Base-by-base conservation (phyloP, 2,113 vertebrate species). In the Sialia sialis region DNA sequence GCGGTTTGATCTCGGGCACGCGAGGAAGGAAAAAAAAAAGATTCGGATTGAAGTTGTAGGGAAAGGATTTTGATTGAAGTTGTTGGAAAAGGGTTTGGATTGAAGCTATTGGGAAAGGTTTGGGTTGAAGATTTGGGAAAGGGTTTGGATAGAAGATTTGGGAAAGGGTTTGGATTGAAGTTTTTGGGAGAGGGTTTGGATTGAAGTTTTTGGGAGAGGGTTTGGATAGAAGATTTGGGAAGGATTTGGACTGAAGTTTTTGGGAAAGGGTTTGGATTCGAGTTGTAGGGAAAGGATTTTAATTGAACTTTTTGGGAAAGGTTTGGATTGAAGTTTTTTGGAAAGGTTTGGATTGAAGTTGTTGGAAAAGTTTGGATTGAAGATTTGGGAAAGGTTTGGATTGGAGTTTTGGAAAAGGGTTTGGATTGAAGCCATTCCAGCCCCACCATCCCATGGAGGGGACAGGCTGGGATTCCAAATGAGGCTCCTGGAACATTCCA, bases 381-480 rank as follows among this genome's bases (percentile, higher is more conserved):
- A 84, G 93, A 41, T 7, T 17, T 7, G 29, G 46, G 66, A 5
- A 38, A 39, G 36, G 34, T 69, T 69, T 17, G 55, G 41, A 82
- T 89, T 54, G 92, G 68, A 81, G 92, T 41, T 5, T 8, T 38
- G 58, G 66, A 6, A 29, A 69, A 69, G 20, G 34, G 70, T 82
- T 16, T 6, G 52, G 46, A 78, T 89, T 54, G 93, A 81, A 90
- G 89, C 78, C 3, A 9, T 14, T 49, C 76, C 70, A 54, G 41
- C 5, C 8, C 27, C 1, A 0, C 6, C 58, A 7, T 51, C 77
- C 84, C 72, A 19, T 0, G 15, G 49, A 13, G 58, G n/a, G 48
- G 67, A 54, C 0, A 4, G 16, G 77, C 11, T 2, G 0, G 0
- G 9, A 8, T 6, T 36, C 34, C 66, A 30, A 27, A 62, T 5